Evolutionary conservation across 2,797 vertebrate species (phyloP).

Genomic region (Phoebastria nigripes): DNA sequence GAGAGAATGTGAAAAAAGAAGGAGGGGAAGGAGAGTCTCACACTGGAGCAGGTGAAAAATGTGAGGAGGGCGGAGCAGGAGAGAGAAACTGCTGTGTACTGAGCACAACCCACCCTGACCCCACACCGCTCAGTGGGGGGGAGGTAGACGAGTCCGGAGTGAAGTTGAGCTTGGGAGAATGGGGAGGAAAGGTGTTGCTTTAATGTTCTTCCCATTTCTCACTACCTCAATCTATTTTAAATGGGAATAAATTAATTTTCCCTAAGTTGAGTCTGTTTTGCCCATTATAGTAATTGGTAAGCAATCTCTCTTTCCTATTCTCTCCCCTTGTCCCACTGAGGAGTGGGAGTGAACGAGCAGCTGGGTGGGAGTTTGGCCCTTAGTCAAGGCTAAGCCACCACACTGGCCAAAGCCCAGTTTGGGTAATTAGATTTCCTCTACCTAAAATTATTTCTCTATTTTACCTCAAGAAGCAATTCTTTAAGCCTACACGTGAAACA

Average conservation of each 20-base stretch:
- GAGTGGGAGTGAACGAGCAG: neutral
- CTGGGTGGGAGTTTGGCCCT: neutral
- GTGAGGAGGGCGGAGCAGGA: neutral
- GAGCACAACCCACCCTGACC: neutral
- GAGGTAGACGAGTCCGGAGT: neutral
- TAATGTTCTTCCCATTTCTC: neutral
- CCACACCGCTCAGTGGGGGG: rapidly evolving
- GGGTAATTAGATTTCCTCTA: neutral
- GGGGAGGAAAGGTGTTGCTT: neutral
- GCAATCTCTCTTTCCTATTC: neutral
- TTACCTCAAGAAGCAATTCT: neutral
- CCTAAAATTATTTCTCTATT: neutral
- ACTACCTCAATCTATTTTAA: neutral
- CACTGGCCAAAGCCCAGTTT: neutral
- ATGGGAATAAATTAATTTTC: neutral
- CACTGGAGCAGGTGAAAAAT: neutral
- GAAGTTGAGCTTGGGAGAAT: neutral
- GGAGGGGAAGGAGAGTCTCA: neutral
- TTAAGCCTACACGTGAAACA: neutral
- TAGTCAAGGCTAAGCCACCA: neutral
- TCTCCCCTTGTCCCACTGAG: neutral
- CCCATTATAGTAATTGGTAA: neutral
- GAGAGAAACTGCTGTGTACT: neutral
- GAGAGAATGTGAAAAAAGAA: neutral
- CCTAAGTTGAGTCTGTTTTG: neutral